Percentiles rank a stretch among this genome's conserved stretches.
These are phyloP conservation scores for Salvator merianae DNA, from an alignment of 2,113 vertebrate genomes.

Conservation along the genomic window DNA sequence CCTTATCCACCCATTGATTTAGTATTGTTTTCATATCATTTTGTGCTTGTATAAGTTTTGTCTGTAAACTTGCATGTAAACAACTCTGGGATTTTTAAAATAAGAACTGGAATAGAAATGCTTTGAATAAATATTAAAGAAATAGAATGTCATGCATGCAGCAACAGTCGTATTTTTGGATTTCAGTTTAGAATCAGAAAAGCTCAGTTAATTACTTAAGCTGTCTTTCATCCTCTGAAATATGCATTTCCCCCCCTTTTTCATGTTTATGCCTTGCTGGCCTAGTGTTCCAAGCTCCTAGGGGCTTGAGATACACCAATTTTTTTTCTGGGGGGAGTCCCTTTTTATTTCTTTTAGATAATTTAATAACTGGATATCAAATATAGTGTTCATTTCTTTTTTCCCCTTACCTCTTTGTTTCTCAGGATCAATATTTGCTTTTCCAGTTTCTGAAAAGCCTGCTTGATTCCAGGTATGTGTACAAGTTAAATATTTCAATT, in stretches of 20 bases:
- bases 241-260: not conserved
- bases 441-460: conserved; percentile 89
- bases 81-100: too few relatives aligned
- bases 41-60: too few relatives aligned
- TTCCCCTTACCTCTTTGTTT: conserved; percentile 25
- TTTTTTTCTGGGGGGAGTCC: not conserved
- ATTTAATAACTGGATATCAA: conserved; percentile 15
- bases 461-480: conserved; percentile 86
- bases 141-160: not conserved
- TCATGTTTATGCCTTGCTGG: not conserved
- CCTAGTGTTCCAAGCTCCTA: not conserved
- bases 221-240: not conserved
- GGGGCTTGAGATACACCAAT: not conserved
- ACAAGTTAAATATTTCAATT: not conserved
- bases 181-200: not conserved
- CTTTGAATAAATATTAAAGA: too few relatives aligned
- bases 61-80: too few relatives aligned
- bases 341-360: not conserved
- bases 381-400: conserved; percentile 15
- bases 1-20: too few relatives aligned
- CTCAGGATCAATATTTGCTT: conserved; percentile 83
- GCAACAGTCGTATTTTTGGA: not conserved
- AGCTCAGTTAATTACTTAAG: too few relatives aligned
- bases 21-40: too few relatives aligned
- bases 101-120: too few relatives aligned